Evolutionary conservation across 1,140 invertebrate species (phyloP).

Genomic region (Calosoma granatense): DNA sequence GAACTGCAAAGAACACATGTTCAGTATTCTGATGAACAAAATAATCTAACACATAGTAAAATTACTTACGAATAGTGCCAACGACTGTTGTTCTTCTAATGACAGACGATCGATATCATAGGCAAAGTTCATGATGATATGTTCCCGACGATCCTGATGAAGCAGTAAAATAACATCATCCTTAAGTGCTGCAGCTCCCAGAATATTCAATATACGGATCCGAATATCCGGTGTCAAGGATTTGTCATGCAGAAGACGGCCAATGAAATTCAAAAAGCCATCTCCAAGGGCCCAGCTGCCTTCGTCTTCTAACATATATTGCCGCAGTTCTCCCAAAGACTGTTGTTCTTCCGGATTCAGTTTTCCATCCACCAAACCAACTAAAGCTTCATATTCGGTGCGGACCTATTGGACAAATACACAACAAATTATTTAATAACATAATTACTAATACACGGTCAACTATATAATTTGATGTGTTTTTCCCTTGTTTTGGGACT

Average conservation of each 20-base stretch:
- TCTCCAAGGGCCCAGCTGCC: constrained; percentile 87
- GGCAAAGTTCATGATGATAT: constrained; percentile 83
- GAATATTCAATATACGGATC: constrained; percentile 53
- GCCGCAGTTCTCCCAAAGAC: constrained; percentile 67
- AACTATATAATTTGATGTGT: too few species aligned
- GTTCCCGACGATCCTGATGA: constrained; percentile 81
- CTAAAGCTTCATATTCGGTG: constrained; percentile 52
- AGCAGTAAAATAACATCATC: constrained; percentile 83
- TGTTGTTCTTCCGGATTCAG: constrained; percentile 57
- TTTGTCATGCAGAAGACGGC: constrained; percentile 55
- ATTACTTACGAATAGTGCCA: constrained; percentile 67
- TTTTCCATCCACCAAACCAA: constrained; percentile 49
- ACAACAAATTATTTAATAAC: neutral
- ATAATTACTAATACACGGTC: constrained; percentile 3
- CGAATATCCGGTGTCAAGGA: constrained; percentile 45
- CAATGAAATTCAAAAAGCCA: constrained; percentile 73
- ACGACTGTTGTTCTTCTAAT: constrained; percentile 64
- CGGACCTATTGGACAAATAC: constrained; percentile 37
- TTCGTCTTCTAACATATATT: constrained; percentile 78
- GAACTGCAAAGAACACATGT: constrained; percentile 45
- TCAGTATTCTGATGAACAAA: neutral
- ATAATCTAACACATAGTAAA: constrained; percentile 4
- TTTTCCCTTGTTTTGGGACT: too few species aligned
- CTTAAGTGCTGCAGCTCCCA: constrained; percentile 67
- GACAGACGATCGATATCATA: constrained; percentile 69